phyloP scores from a whole-genome alignment of 1,140 invertebrate genomes.

The Drosophila azteca region DNA sequence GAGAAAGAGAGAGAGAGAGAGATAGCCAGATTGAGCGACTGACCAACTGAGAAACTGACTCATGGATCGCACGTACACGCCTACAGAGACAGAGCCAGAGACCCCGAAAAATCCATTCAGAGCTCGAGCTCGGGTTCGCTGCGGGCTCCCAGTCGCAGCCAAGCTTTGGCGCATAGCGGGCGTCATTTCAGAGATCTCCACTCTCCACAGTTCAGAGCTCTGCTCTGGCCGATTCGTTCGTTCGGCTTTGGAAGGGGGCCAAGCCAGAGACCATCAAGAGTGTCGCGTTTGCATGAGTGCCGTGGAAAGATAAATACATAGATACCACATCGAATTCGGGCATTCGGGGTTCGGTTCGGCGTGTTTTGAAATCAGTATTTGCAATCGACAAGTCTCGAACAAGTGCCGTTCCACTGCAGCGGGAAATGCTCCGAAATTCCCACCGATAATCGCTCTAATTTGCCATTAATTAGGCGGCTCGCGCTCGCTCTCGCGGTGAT shows the following conservation, averaged over 20 bases:
- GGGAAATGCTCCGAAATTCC: constrained; percentile 38
- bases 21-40: constrained; percentile 11
- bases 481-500: constrained; percentile 53
- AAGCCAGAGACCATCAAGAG: background rate
- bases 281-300: constrained; percentile 25
- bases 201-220: constrained; percentile 17
- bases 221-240: background rate
- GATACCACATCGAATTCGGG: constrained; percentile 1
- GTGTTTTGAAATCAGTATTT: constrained; percentile 60
- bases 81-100: too few species aligned
- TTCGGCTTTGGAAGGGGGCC: constrained; percentile 4
- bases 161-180: constrained; percentile 72
- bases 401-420: constrained; percentile 10
- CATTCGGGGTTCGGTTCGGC: constrained; percentile 11
- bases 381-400: constrained; percentile 34
- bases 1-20: background rate
- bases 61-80: constrained; percentile 42
- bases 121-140: constrained; percentile 29
- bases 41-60: constrained; percentile 57
- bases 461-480: constrained; percentile 47
- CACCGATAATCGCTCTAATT: constrained; percentile 37
- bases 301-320: constrained; percentile 59
- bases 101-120: constrained; percentile 27
- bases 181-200: constrained; percentile 45
- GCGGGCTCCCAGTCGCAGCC: constrained; percentile 55